Evolutionary conservation across 2,113 vertebrate species (phyloP).

Genomic region (Scatophagus argus): DNA sequence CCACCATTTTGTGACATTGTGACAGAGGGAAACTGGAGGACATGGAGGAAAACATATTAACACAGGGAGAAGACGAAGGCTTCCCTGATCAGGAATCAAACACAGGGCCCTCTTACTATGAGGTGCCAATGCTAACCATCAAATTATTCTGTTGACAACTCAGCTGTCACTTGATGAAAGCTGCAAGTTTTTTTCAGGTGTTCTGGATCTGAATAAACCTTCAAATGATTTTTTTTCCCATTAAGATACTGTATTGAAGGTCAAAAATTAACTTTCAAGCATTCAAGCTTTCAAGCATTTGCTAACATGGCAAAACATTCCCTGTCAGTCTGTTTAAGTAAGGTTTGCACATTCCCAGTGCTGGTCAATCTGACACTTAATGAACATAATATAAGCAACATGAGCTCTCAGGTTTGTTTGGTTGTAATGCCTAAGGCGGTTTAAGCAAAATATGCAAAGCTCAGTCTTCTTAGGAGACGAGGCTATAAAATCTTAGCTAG

Average conservation of each 20-base stretch:
- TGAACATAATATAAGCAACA: background rate
- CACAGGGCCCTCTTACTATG: no score
- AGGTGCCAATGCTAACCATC: no score
- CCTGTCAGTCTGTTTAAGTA: background rate
- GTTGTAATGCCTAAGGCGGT: background rate
- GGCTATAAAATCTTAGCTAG: background rate
- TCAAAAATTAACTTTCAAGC: background rate
- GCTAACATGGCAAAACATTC: background rate
- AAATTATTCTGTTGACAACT: no score
- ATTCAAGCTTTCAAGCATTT: background rate
- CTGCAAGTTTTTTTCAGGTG: background rate
- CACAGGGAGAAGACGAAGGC: no score
- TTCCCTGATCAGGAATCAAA: no score
- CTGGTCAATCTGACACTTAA: background rate
- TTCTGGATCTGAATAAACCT: background rate
- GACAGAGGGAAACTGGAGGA: no score
- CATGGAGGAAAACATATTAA: no score
- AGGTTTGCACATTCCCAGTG: background rate
- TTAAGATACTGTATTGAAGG: background rate
- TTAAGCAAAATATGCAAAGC: background rate
- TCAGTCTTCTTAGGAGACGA: background rate
- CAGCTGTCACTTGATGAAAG: background rate
- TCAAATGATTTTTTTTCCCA: background rate
- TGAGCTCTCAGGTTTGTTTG: background rate
- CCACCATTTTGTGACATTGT: no score